A percentile compares a stretch with the other conserved stretches of the same genome.
Conservation (phyloP, 2,113 vertebrate genomes). For the Meriones unguiculatus region DNA sequence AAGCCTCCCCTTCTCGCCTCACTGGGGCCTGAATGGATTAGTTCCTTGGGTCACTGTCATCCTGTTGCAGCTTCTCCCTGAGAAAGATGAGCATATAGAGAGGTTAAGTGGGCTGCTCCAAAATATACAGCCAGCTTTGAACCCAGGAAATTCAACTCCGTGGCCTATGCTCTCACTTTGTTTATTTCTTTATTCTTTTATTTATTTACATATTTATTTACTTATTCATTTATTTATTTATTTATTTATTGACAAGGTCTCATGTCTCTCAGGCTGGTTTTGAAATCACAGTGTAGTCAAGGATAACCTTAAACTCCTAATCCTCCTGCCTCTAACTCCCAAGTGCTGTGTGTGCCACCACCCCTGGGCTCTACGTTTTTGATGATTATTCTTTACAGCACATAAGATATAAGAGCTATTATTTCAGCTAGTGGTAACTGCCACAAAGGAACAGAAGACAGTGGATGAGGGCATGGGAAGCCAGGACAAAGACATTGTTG, state of each 20-base stretch:
- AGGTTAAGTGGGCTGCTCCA: not conserved
- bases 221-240: not conserved
- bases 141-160: not conserved
- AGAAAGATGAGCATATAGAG: not conserved
- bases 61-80: not conserved
- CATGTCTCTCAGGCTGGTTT: not conserved
- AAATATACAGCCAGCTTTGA: not conserved
- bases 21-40: accelerated
- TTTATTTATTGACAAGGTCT: not conserved
- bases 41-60: not conserved
- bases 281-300: not conserved
- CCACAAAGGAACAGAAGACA: not conserved
- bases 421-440: not conserved
- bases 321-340: not conserved
- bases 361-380: not conserved
- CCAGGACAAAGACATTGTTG: not conserved
- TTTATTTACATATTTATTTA: not conserved
- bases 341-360: not conserved
- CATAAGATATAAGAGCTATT: not conserved
- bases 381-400: not conserved
- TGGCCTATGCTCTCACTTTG: not conserved
- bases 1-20: not conserved
- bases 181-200: not conserved
- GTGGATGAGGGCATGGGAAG: not conserved
- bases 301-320: not conserved